Evolutionary conservation across 2,113 vertebrate genomes (phyloP).

Genomic region (Halichoerus grypus): DNA sequence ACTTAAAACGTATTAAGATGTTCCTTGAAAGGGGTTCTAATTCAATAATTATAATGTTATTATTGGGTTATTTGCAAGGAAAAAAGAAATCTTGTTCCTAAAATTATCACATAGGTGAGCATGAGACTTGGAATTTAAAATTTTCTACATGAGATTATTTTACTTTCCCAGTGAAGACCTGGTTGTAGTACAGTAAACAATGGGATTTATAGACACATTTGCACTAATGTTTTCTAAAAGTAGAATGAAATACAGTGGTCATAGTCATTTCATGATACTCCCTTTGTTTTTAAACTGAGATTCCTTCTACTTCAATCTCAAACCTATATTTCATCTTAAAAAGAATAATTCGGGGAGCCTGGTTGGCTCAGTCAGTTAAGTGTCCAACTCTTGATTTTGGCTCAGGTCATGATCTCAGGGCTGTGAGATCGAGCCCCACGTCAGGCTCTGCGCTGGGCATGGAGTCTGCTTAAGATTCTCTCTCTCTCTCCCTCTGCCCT

Average conservation of each 20-base stretch:
- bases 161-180: background rate
- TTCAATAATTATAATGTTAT: constrained; percentile 13
- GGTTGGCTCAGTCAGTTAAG: background rate
- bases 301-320: background rate
- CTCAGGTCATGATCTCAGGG: too few relatives aligned
- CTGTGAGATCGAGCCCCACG: too few relatives aligned
- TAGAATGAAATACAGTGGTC: background rate
- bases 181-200: background rate
- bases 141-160: constrained; percentile 17
- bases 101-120: background rate
- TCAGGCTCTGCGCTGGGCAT: too few relatives aligned
- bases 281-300: constrained; percentile 22
- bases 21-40: background rate
- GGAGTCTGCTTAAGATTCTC: too few relatives aligned
- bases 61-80: background rate
- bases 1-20: background rate
- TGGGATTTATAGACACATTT: background rate
- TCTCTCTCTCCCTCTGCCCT: too few relatives aligned
- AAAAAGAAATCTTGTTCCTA: background rate
- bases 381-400: too few relatives aligned
- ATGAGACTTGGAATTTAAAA: background rate
- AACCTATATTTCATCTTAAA: background rate
- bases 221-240: background rate
- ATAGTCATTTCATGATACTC: background rate
- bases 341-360: background rate